phyloP scores from a whole-genome alignment of 1,140 invertebrate species.

The Colletes latitarsis region DNA sequence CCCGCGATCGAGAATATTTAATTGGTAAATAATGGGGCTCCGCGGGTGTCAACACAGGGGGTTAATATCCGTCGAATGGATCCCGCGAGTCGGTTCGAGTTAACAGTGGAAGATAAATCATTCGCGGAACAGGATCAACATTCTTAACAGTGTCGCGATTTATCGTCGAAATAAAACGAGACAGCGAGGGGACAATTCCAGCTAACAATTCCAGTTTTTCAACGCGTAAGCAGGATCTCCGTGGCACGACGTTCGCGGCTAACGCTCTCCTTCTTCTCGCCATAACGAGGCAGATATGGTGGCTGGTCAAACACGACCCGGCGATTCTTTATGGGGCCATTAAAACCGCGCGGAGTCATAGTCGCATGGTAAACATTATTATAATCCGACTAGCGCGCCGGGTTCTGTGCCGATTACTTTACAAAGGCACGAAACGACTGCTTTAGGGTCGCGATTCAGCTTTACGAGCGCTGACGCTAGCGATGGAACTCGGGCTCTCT shows the following conservation, averaged over 20 bases:
- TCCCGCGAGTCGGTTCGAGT: background rate
- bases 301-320: slow-evolving; percentile 62
- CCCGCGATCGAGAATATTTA: no score
- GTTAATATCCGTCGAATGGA: no score
- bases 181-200: background rate
- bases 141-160: background rate
- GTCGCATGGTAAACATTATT: slow-evolving; percentile 70
- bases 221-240: slow-evolving; percentile 33
- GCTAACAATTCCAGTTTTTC: slow-evolving; percentile 16
- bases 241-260: background rate
- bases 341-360: slow-evolving; percentile 64
- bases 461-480: slow-evolving; percentile 75
- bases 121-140: background rate
- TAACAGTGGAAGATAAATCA: background rate
- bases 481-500: slow-evolving; percentile 4
- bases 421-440: slow-evolving; percentile 53
- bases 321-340: slow-evolving; percentile 72
- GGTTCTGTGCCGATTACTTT: slow-evolving; percentile 59
- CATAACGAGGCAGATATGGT: slow-evolving; percentile 46
- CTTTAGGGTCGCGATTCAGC: slow-evolving; percentile 64
- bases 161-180: background rate
- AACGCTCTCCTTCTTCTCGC: slow-evolving; percentile 33
- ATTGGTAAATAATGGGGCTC: no score
- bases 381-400: slow-evolving; percentile 63
- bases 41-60: no score